Conservation (phyloP, 1,140 invertebrate species). For the Musca domestica region DNA sequence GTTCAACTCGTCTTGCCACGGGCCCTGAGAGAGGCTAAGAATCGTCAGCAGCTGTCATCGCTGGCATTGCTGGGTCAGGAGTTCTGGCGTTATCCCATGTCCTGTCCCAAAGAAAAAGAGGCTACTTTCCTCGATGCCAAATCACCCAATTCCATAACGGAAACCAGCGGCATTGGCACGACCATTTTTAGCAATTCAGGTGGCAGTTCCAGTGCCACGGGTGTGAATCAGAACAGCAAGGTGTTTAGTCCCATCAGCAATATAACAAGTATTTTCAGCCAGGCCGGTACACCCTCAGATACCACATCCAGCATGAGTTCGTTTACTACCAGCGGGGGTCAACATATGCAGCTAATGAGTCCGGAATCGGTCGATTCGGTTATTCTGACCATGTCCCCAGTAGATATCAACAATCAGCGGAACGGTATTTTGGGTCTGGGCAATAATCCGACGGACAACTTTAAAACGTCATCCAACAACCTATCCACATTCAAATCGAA, state of each 20-base stretch:
- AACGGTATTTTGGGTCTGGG: constrained; percentile 12
- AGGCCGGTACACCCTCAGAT: constrained; percentile 61
- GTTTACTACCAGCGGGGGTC: constrained; percentile 60
- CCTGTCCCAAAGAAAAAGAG: constrained; percentile 29
- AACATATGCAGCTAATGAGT: constrained; percentile 55
- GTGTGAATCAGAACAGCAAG: constrained; percentile 26
- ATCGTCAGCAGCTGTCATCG: constrained; percentile 84
- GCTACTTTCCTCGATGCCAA: constrained; percentile 43
- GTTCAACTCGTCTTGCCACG: constrained; percentile 84
- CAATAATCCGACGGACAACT: not conserved
- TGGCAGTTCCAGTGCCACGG: constrained; percentile 36
- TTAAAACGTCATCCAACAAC: constrained; percentile 31
- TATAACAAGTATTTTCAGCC: constrained; percentile 42
- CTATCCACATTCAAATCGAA: constrained; percentile 45
- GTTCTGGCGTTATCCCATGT: constrained; percentile 80
- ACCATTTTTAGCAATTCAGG: constrained; percentile 36
- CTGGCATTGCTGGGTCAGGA: constrained; percentile 89
- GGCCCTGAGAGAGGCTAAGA: constrained; percentile 79
- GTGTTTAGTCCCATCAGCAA: constrained; percentile 46
- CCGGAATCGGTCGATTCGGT: constrained; percentile 65
- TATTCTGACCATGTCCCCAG: constrained; percentile 72
- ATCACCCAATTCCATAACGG: constrained; percentile 49
- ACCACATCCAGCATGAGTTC: constrained; percentile 64
- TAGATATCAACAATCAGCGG: constrained; percentile 47
- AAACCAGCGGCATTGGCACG: constrained; percentile 50